A percentile compares a stretch with the other conserved stretches of the same genome.
Conservation (phyloP, 2,888 invertebrate species). For the Drosophila stalkeri region DNA sequence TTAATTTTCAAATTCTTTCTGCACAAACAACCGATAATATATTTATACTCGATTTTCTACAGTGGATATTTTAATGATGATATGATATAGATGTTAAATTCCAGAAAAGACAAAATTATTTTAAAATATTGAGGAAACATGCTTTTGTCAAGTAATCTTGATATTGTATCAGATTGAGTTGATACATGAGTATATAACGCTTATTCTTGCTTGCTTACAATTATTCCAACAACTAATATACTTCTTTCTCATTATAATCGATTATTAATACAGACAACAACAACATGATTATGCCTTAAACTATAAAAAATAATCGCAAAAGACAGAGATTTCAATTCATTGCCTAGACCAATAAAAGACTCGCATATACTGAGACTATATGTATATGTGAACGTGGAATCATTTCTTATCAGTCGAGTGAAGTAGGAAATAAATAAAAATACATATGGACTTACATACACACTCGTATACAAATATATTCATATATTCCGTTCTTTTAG, state of each 20-base stretch:
- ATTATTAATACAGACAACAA: background rate
- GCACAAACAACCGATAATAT: no score
- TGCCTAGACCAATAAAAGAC: slow-evolving; percentile 23
- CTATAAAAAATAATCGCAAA: slow-evolving; percentile 13
- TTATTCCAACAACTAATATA: background rate
- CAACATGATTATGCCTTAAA: slow-evolving; percentile 13
- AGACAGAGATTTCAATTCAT: slow-evolving; percentile 39
- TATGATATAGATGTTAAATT: no score
- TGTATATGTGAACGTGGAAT: background rate
- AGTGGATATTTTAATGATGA: no score
- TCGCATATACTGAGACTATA: background rate
- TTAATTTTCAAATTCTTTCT: background rate
- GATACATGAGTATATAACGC: background rate
- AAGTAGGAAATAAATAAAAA: slow-evolving; percentile 31
- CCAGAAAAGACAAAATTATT: no score
- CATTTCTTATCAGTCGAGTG: slow-evolving; percentile 43
- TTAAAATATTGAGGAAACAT: background rate
- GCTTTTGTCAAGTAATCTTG: background rate
- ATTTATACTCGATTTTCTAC: no score
- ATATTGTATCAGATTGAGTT: background rate
- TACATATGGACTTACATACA: no score
- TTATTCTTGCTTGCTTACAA: background rate
- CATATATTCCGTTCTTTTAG: background rate
- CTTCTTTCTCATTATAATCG: background rate
- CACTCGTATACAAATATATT: background rate